These are phyloP conservation scores for Lomographa bimaculata DNA, from an alignment of 2,888 invertebrate genomes.

Conservation along the genomic window DNA sequence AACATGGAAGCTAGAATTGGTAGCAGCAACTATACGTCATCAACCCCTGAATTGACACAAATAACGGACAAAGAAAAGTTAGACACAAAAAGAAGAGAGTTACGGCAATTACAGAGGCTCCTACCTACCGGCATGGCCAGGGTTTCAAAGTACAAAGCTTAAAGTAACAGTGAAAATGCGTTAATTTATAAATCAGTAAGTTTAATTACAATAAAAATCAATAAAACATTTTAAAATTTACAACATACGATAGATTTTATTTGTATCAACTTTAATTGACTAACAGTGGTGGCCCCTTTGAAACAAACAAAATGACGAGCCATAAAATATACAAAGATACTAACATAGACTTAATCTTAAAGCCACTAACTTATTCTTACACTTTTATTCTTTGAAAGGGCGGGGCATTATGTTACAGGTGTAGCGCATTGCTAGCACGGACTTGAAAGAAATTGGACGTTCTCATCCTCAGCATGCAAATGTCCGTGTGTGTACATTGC, in stretches of 20 bases:
- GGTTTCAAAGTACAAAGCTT: conserved; percentile 12
- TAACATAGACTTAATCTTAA: no score
- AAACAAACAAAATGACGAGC: conserved; percentile 20
- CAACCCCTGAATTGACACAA: conserved; percentile 48
- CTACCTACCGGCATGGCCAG: conserved; percentile 24
- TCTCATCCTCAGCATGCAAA: no score
- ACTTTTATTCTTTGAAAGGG: no score
- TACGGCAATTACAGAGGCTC: conserved; percentile 61
- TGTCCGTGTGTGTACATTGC: no score
- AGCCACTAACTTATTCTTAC: no score
- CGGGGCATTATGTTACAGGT: no score
- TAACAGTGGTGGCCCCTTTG: conserved; percentile 47
- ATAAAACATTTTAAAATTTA: conserved; percentile 48
- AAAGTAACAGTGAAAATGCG: conserved; percentile 21
- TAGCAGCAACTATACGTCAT: conserved; percentile 45
- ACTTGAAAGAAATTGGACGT: no score
- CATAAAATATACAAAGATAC: conserved; percentile 3
- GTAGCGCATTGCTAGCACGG: no score
- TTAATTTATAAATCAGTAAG: conserved; percentile 29
- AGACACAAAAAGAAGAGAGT: conserved; percentile 52
- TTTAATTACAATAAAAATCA: conserved; percentile 36
- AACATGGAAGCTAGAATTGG: conserved; percentile 57
- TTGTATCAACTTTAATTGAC: conserved; percentile 54
- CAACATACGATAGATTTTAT: conserved; percentile 42
- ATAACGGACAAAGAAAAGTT: conserved; percentile 55